Evolutionary conservation across 2,797 vertebrate genomes (phyloP).

Genomic region (Antennarius maculatus): DNA sequence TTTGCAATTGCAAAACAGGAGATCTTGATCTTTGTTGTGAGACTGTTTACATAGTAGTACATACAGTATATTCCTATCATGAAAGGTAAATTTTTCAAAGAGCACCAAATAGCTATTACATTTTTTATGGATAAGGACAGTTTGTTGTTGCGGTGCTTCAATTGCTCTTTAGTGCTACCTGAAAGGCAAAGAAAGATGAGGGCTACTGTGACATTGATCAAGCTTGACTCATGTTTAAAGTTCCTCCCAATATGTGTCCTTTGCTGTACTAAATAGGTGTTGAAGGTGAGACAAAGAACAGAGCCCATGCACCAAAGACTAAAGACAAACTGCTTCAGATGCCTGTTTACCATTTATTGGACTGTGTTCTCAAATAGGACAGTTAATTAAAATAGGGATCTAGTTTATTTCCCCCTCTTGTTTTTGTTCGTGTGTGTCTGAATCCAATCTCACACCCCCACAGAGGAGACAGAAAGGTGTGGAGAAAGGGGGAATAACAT

Average conservation of each 20-base stretch:
- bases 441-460: constrained; percentile 10
- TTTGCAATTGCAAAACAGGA: constrained; percentile 6
- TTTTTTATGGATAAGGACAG: constrained; percentile 53
- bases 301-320: constrained; percentile 23
- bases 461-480: constrained; percentile 7
- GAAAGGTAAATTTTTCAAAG: constrained; percentile 15
- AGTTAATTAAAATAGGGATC: constrained; percentile 54
- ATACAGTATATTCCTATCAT: constrained; percentile 29
- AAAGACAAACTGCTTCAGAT: constrained; percentile 35
- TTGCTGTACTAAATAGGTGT: constrained; percentile 20
- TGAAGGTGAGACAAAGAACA: constrained; percentile 45
- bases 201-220: constrained; percentile 37
- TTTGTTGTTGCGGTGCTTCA: constrained; percentile 19
- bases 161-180: constrained; percentile 22
- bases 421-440: constrained; percentile 31
- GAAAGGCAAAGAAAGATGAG: constrained; percentile 30
- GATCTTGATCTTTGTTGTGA: constrained; percentile 23
- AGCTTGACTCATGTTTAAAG: constrained; percentile 18
- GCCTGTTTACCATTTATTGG: constrained; percentile 58
- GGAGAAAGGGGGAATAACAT: neutral
- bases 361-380: constrained; percentile 50
- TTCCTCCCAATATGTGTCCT: constrained; percentile 6
- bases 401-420: constrained; percentile 34
- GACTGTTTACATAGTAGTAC: constrained; percentile 20
- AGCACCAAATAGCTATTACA: constrained; percentile 32